phyloP scores from a whole-genome alignment of 2,797 vertebrate genomes.

The Mycteria americana region DNA sequence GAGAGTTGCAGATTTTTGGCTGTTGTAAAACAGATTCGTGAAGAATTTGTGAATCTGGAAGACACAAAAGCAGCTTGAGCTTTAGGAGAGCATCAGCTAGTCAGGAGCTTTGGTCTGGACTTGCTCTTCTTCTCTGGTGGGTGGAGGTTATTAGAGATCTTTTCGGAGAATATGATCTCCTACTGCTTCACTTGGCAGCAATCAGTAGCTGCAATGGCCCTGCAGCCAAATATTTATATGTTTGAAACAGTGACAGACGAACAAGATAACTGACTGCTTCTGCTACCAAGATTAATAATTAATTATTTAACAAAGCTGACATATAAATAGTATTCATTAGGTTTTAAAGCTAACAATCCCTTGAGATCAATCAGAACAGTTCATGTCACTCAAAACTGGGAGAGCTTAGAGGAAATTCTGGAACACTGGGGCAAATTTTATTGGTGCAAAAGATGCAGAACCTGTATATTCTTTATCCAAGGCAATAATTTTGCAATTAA shows the following conservation, averaged over 20 bases:
- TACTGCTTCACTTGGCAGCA: not conserved
- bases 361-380: not conserved
- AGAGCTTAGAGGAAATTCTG: not conserved
- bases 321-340: not conserved
- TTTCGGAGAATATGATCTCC: not conserved
- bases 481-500: not conserved
- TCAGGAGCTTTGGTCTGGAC: not conserved
- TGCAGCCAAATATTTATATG: not conserved
- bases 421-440: not conserved
- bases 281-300: not conserved
- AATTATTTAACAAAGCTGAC: not conserved
- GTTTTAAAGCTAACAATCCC: not conserved
- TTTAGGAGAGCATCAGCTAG: not conserved
- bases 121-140: not conserved
- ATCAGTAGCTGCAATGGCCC: not conserved
- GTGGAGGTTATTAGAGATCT: not conserved
- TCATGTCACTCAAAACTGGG: not conserved
- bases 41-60: not conserved
- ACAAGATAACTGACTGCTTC: not conserved
- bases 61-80: not conserved
- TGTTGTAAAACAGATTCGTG: not conserved
- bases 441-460: not conserved
- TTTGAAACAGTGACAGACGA: not conserved
- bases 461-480: not conserved
- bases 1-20: not conserved